phyloP scores from a whole-genome alignment of 2,797 vertebrate species.

The Australoheros facetus region DNA sequence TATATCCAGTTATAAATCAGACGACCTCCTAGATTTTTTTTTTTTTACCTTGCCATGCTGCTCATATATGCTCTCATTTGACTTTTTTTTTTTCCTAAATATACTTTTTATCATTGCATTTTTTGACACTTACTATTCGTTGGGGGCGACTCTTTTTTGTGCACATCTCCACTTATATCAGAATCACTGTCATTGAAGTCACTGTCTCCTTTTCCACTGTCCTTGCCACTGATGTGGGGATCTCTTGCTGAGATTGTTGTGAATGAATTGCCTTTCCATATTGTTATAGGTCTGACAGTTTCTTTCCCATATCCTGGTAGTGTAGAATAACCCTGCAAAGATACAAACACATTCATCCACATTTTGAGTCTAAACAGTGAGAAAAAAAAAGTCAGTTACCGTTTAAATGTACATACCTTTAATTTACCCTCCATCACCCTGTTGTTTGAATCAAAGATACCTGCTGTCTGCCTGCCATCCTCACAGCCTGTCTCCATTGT shows the following conservation, averaged over 20 bases:
- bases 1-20: neutral
- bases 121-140: slow-evolving; percentile 78
- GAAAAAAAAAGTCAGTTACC: neutral
- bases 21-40: neutral
- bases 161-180: slow-evolving; percentile 92
- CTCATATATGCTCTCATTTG: neutral
- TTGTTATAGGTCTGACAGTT: slow-evolving; percentile 85
- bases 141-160: slow-evolving; percentile 89
- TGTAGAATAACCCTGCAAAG: slow-evolving; percentile 86
- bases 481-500: slow-evolving; percentile 82
- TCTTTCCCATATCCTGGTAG: slow-evolving; percentile 89
- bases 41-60: neutral
- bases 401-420: slow-evolving; percentile 81
- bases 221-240: slow-evolving; percentile 96
- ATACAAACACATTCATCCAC: slow-evolving; percentile 1
- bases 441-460: slow-evolving; percentile 88
- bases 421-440: slow-evolving; percentile 84
- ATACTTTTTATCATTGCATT: neutral
- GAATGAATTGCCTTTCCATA: slow-evolving; percentile 96
- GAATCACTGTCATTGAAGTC: slow-evolving; percentile 99
- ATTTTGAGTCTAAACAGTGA: slow-evolving; percentile 12
- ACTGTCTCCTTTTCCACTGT: slow-evolving; percentile 97
- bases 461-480: slow-evolving; percentile 78
- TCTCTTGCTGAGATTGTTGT: slow-evolving; percentile 92
- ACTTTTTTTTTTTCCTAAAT: neutral